These are phyloP conservation scores for Petrocephalus schoutedeni DNA, from an alignment of 2,797 vertebrate species.

Conservation along the genomic window DNA sequence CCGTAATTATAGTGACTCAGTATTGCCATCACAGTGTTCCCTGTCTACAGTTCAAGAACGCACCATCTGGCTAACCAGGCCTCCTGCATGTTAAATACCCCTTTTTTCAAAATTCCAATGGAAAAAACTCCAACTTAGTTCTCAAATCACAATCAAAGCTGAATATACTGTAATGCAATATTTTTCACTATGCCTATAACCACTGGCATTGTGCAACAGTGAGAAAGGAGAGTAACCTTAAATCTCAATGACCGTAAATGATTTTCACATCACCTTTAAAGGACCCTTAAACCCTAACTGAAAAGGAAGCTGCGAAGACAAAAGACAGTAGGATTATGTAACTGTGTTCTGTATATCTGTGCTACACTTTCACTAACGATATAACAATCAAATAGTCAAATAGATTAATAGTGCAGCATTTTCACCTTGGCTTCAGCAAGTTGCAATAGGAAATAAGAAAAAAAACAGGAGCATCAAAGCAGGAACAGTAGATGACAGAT, in stretches of 20 bases:
- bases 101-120: constrained; percentile 15
- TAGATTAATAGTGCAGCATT: neutral
- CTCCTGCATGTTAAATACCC: constrained; percentile 34
- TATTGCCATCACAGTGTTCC: constrained; percentile 31
- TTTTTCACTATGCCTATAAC: neutral
- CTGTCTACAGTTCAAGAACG: constrained; percentile 34
- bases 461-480: neutral
- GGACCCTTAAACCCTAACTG: neutral
- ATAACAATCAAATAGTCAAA: neutral
- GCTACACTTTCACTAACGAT: neutral
- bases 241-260: neutral
- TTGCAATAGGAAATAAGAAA: neutral
- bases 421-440: neutral
- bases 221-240: neutral
- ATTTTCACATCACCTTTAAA: neutral
- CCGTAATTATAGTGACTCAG: constrained; percentile 48
- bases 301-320: neutral
- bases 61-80: constrained; percentile 40
- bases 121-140: constrained; percentile 27
- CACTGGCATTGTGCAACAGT: neutral
- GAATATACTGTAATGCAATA: neutral
- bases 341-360: neutral
- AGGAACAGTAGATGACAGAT: neutral
- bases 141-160: constrained; percentile 19
- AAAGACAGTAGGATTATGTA: neutral